phyloP scores from a whole-genome alignment of 2,113 vertebrate genomes.

The Cyphomyrus plagiostoma region DNA sequence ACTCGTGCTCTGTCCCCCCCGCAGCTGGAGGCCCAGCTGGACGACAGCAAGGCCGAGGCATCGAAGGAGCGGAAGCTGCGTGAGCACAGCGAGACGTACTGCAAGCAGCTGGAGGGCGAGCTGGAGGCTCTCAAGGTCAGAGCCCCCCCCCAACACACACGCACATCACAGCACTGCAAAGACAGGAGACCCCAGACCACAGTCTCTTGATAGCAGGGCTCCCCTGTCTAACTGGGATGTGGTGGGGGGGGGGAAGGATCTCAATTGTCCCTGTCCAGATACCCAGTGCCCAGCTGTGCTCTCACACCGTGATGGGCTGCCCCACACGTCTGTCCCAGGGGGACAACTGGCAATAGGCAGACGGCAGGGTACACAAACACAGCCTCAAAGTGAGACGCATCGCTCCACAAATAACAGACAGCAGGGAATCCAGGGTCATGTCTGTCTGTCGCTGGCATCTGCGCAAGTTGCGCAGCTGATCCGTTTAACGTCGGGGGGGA shows the following conservation, averaged over 20 bases:
- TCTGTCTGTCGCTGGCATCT: neutral
- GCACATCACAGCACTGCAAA: neutral
- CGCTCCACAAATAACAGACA: neutral
- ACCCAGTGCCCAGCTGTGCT: neutral
- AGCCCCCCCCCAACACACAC: neutral
- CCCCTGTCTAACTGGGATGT: neutral
- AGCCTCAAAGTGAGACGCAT: neutral
- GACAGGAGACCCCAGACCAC: neutral
- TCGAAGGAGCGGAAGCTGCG: constrained; percentile 88
- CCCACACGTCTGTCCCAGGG: neutral
- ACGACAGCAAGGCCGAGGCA: constrained; percentile 77
- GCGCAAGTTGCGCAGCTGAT: neutral
- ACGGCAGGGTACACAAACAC: too few relatives aligned
- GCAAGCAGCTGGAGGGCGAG: constrained; percentile 85
- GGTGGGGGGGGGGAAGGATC: neutral
- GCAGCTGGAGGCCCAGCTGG: constrained; percentile 85
- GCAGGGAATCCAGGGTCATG: neutral
- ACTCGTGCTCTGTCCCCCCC: constrained; percentile 14
- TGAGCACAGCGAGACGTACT: constrained; percentile 85
- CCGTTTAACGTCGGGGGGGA: neutral
- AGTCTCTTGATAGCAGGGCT: neutral
- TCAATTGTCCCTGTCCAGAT: neutral
- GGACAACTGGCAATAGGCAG: neutral
- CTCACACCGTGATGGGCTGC: neutral
- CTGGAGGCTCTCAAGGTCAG: constrained; percentile 83